Conservation (phyloP, 1,140 invertebrate species). For the Drosophila mojavensis region DNA sequence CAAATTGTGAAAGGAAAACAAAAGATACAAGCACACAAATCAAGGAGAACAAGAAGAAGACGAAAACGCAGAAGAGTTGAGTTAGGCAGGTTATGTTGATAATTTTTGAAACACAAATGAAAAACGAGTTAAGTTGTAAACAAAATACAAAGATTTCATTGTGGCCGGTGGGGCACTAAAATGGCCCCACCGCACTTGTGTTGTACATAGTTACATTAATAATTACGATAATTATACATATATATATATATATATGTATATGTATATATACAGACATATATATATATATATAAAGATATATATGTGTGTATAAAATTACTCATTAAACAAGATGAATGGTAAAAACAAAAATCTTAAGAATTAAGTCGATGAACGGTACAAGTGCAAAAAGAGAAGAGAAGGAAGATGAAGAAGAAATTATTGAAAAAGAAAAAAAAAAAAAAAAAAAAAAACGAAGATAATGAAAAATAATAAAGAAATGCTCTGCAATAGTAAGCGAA, state of each 20-base stretch:
- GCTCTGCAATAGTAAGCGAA: slow-evolving; percentile 78
- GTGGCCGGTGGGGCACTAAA: slow-evolving; percentile 33
- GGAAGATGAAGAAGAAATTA: slow-evolving; percentile 30
- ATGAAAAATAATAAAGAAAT: slow-evolving; percentile 80
- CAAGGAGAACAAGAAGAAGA: background rate
- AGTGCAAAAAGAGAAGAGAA: slow-evolving; percentile 59
- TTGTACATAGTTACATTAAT: slow-evolving; percentile 81
- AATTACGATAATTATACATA: slow-evolving; percentile 74
- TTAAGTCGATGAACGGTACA: slow-evolving; percentile 79
- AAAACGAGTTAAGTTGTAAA: slow-evolving; percentile 70
- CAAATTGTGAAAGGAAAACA: slow-evolving; percentile 59
- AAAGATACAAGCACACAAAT: slow-evolving; percentile 60
- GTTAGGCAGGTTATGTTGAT: slow-evolving; percentile 63
- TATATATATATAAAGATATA: background rate
- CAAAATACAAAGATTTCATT: slow-evolving; percentile 79
- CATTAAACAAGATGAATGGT: slow-evolving; percentile 53
- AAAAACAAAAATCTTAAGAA: slow-evolving; percentile 40
- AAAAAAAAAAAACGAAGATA: slow-evolving; percentile 45
- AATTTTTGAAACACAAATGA: slow-evolving; percentile 64
- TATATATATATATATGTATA: slow-evolving; percentile 59
- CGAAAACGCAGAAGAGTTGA: slow-evolving; percentile 5
- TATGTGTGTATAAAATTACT: slow-evolving; percentile 49
- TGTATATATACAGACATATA: too few species aligned
- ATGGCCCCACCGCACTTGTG: slow-evolving; percentile 44
- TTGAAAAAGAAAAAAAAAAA: slow-evolving; percentile 39